Percentiles rank a stretch among this genome's conserved stretches.
These are phyloP conservation scores for Pachyramphus minor DNA, from an alignment of 2,113 vertebrate genomes.

Conservation along the genomic window DNA sequence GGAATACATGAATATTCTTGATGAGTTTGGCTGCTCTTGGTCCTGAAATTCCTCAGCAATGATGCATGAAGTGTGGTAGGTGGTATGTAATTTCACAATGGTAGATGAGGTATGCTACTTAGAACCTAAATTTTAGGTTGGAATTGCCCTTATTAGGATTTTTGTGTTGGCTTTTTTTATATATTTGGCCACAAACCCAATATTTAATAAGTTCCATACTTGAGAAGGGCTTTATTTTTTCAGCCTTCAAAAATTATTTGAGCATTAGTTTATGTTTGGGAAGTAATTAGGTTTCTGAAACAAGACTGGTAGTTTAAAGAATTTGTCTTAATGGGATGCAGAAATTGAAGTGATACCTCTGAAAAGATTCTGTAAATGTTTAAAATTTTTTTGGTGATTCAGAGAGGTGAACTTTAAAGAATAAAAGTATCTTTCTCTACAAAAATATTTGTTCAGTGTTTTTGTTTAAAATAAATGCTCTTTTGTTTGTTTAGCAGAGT, in stretches of 20 bases:
- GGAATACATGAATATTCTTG: neutral
- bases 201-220: slow-evolving; percentile 37
- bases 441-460: slow-evolving; percentile 6
- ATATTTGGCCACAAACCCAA: neutral
- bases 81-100: slow-evolving; percentile 40
- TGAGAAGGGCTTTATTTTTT: neutral
- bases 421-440: neutral
- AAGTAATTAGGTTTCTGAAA: slow-evolving; percentile 2
- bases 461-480: slow-evolving; percentile 17
- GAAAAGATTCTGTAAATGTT: neutral
- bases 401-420: neutral
- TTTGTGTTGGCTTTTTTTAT: neutral
- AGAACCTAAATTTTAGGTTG: slow-evolving; percentile 11
- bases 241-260: neutral
- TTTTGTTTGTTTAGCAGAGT: slow-evolving; percentile 40
- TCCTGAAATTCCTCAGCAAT: neutral
- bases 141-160: slow-evolving; percentile 48
- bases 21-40: neutral
- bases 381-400: neutral
- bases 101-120: neutral
- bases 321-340: neutral
- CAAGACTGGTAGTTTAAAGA: neutral
- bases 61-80: slow-evolving; percentile 21
- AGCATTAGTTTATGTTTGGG: neutral
- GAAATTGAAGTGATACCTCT: neutral